Evolutionary conservation across 53 echinoderm and acorn worm species (phyloP).

Genomic region (Arbacia lixula): DNA sequence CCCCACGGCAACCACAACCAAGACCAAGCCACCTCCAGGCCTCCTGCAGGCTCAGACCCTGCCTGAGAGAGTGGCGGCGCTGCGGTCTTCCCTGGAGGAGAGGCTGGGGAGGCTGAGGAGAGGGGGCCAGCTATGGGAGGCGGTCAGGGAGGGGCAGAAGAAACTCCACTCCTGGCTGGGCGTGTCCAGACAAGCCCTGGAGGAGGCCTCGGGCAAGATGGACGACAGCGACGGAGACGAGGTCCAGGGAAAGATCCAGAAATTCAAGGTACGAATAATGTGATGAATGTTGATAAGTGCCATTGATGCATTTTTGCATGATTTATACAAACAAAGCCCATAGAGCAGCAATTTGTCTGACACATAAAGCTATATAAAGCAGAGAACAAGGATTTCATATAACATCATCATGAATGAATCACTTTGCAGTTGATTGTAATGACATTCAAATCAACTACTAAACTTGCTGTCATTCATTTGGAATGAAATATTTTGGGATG

Average conservation of each 20-base stretch:
- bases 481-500: no score
- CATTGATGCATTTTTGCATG: no score
- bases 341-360: no score
- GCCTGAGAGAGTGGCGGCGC: slow-evolving; percentile 27
- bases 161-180: slow-evolving; percentile 70
- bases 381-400: no score
- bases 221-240: slow-evolving; percentile 62
- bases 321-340: no score
- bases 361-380: no score
- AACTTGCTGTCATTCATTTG: no score
- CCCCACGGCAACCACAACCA: slow-evolving; percentile 45
- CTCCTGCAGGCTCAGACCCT: slow-evolving; percentile 30
- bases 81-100: slow-evolving; percentile 57
- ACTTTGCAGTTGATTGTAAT: no score
- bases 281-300: no score
- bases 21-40: slow-evolving; percentile 11
- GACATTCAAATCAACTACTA: no score
- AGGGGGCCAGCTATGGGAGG: slow-evolving; percentile 67
- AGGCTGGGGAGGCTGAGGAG: slow-evolving; percentile 64
- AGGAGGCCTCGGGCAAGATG: slow-evolving; percentile 63
- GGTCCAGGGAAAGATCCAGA: slow-evolving; percentile 62
- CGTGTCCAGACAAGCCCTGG: slow-evolving; percentile 58
- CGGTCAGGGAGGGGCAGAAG: slow-evolving; percentile 62
- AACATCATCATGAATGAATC: no score
- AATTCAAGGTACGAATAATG: slow-evolving; percentile 74